phyloP scores from a whole-genome alignment of 2,888 invertebrate genomes.

The Dynastes tityus region DNA sequence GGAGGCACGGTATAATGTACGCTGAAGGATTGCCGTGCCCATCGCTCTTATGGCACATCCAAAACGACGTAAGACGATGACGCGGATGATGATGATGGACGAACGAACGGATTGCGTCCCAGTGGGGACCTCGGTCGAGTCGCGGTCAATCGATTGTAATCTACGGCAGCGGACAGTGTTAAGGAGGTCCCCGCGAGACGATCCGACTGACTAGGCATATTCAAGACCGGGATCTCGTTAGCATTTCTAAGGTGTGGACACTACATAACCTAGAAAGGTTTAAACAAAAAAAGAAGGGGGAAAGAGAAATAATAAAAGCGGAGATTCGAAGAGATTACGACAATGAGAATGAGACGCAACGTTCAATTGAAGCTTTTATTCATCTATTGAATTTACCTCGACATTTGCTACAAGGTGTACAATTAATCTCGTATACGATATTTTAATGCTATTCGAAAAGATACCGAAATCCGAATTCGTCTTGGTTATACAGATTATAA shows the following conservation, averaged over 20 bases:
- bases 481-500: neutral
- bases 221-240: slow-evolving; percentile 59
- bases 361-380: slow-evolving; percentile 33
- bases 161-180: slow-evolving; percentile 54
- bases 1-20: slow-evolving; percentile 43
- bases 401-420: slow-evolving; percentile 17
- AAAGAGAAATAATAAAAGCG: too few species aligned
- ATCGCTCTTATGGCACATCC: slow-evolving; percentile 24
- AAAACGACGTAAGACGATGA: slow-evolving; percentile 19
- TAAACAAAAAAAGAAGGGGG: neutral
- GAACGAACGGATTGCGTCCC: slow-evolving; percentile 48
- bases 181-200: slow-evolving; percentile 52
- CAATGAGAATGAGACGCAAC: slow-evolving; percentile 4
- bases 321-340: slow-evolving; percentile 19
- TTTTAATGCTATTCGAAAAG: slow-evolving; percentile 12
- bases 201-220: slow-evolving; percentile 60
- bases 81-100: slow-evolving; percentile 13
- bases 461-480: neutral
- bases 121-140: slow-evolving; percentile 51
- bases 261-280: slow-evolving; percentile 43
- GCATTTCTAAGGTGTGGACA: slow-evolving; percentile 63
- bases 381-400: slow-evolving; percentile 20
- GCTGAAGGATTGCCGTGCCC: slow-evolving; percentile 54
- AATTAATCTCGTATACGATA: slow-evolving; percentile 10
- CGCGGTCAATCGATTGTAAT: slow-evolving; percentile 55